Base-by-base conservation (phyloP, 2,113 vertebrate genomes). In the Morone saxatilis region DNA sequence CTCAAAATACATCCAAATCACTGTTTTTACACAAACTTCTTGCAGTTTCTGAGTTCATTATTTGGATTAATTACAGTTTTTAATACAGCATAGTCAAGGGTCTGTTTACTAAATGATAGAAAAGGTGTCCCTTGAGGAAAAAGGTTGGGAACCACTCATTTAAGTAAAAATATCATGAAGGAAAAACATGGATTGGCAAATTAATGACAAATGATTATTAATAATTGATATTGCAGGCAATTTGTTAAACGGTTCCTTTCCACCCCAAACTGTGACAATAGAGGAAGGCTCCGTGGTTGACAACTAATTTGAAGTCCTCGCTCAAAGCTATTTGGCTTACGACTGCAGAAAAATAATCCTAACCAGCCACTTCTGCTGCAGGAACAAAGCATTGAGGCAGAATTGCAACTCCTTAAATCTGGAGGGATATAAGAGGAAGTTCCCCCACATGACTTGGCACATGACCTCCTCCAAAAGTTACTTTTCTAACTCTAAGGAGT, bases 361-460 rank as follows among this genome's bases (percentile, higher is more conserved):
- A 85, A 61, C 51, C 40, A 69, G 38, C 38, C 51, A 61, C 22
- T 63, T 62, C 40, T 65, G 60, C 53, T 73, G 25, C 65, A 84
- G 71, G 47, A 76, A 53, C 31, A 40, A 69, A 67, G 43, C 57
- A 22, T 51, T 74, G 5, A 12, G 57, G 76, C 77, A 77, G 13
- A 63, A 65, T 31, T 69, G 48, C n/a, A 74, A 51, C 51, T 51
- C 20, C 19, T 68, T 48, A 72, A 78, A 65, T 67, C 41, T 59
- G 25, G 11, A 63, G 31, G 19, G 19, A 25, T 48, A 19, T 16
- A 83, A 83, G 76, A 85, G 88, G 86, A 93, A 88, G 81, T 84
- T 62, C 51, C 45, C 9, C 51, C 40, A n/a, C 4, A 71, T 83
- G 84, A 87, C 67, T 86, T 31, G 20, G 73, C 82, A 89, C 78